phyloP scores from a whole-genome alignment of 2,888 invertebrate genomes.

The Neoaliturus tenellus region DNA sequence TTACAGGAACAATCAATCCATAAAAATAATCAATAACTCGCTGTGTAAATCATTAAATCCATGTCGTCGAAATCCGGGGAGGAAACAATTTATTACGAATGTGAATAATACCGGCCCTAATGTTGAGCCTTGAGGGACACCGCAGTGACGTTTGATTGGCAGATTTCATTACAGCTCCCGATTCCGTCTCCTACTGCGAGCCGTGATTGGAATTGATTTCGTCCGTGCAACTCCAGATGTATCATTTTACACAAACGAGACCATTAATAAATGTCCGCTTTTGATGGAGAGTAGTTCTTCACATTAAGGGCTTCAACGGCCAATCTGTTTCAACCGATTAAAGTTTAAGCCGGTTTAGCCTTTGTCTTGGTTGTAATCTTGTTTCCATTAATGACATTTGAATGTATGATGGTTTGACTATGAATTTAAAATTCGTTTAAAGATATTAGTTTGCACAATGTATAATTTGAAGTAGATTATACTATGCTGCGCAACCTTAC shows the following conservation, averaged over 20 bases:
- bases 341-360: not conserved
- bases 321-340: not conserved
- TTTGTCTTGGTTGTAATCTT: too few relatives aligned
- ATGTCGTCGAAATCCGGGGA: not conserved
- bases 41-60: not conserved
- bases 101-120: conserved; percentile 32
- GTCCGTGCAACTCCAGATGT: conserved; percentile 1
- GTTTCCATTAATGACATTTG: too few relatives aligned
- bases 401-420: too few relatives aligned
- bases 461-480: too few relatives aligned
- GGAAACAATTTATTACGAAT: conserved; percentile 3
- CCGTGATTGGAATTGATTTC: conserved; percentile 39
- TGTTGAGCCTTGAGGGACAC: conserved; percentile 12
- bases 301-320: not conserved
- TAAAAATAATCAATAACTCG: not conserved
- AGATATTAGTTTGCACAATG: too few relatives aligned
- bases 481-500: too few relatives aligned
- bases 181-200: conserved; percentile 38
- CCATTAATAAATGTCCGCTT: conserved; percentile 30
- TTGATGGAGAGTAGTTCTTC: not conserved
- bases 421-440: too few relatives aligned
- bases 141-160: conserved; percentile 33
- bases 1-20: not conserved
- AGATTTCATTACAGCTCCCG: conserved; percentile 51
- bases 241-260: conserved; percentile 29